Conservation (phyloP, 1,140 invertebrate species). For the Mesaphorura yosii region DNA sequence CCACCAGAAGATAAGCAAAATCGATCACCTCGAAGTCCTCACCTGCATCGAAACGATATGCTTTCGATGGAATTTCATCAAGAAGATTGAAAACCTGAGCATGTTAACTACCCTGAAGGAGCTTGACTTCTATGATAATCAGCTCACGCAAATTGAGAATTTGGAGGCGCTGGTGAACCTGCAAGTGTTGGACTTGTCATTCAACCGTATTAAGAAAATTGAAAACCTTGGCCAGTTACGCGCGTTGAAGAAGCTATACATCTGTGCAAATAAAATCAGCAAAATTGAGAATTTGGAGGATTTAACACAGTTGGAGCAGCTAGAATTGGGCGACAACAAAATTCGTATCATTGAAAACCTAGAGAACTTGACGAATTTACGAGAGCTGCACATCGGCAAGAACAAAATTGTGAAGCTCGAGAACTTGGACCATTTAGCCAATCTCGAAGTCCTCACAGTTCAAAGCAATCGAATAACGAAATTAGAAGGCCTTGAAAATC, state of each 20-base stretch:
- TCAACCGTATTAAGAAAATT: slow-evolving; percentile 86
- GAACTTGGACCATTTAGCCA: slow-evolving; percentile 64
- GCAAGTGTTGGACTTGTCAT: slow-evolving; percentile 89
- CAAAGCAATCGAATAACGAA: slow-evolving; percentile 72
- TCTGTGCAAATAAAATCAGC: slow-evolving; percentile 84
- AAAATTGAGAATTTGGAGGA: slow-evolving; percentile 84
- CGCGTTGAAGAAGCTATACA: slow-evolving; percentile 75
- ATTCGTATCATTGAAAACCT: slow-evolving; percentile 57
- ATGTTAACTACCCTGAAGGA: slow-evolving; percentile 63
- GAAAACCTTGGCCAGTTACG: slow-evolving; percentile 65
- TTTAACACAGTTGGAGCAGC: slow-evolving; percentile 61
- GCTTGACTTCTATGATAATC: slow-evolving; percentile 93
- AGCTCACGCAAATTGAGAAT: slow-evolving; percentile 81
- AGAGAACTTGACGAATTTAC: slow-evolving; percentile 57
- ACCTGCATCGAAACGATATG: slow-evolving; percentile 63
- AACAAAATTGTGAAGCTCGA: slow-evolving; percentile 89
- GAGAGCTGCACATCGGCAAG: slow-evolving; percentile 78
- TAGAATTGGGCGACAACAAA: slow-evolving; percentile 93
- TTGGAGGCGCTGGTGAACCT: slow-evolving; percentile 74
- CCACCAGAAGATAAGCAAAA: slow-evolving; percentile 67
- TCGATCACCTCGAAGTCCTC: slow-evolving; percentile 68
- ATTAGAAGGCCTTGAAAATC: slow-evolving; percentile 70
- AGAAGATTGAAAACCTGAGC: slow-evolving; percentile 79
- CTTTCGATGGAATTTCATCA: slow-evolving; percentile 88
- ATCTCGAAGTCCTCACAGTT: slow-evolving; percentile 71